phyloP scores from a whole-genome alignment of 2,113 vertebrate genomes.

The Amblyornis subalaris region DNA sequence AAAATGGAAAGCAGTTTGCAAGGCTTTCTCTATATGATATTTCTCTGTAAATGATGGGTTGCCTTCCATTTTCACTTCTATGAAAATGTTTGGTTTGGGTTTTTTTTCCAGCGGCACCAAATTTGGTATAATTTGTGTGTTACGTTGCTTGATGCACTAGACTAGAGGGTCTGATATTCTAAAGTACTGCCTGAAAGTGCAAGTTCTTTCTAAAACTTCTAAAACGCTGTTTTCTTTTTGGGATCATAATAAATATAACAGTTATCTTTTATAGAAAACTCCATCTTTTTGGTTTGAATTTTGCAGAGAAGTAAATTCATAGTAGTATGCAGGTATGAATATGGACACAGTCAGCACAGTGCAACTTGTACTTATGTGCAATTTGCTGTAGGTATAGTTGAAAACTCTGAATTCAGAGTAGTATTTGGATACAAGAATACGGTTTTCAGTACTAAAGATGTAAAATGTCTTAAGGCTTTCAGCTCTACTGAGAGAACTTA shows the following conservation, averaged over 20 bases:
- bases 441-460: background rate
- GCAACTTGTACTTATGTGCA: background rate
- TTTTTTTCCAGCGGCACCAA: background rate
- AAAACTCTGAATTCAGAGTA: background rate
- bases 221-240: background rate
- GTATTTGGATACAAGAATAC: background rate
- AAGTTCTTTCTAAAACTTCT: background rate
- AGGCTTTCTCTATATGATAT: background rate
- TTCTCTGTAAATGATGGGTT: background rate
- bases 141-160: background rate
- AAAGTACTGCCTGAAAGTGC: background rate
- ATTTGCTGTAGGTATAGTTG: background rate
- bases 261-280: background rate
- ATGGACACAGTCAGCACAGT: background rate
- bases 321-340: background rate
- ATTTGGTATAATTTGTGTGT: background rate
- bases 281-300: background rate
- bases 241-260: background rate
- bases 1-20: background rate
- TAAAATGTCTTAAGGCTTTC: background rate
- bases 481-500: background rate
- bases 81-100: background rate
- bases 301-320: background rate
- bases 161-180: background rate
- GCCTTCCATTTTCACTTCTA: background rate